Evolutionary conservation across 2,888 invertebrate genomes (phyloP).

Genomic region (Aproaerema taeniolella): DNA sequence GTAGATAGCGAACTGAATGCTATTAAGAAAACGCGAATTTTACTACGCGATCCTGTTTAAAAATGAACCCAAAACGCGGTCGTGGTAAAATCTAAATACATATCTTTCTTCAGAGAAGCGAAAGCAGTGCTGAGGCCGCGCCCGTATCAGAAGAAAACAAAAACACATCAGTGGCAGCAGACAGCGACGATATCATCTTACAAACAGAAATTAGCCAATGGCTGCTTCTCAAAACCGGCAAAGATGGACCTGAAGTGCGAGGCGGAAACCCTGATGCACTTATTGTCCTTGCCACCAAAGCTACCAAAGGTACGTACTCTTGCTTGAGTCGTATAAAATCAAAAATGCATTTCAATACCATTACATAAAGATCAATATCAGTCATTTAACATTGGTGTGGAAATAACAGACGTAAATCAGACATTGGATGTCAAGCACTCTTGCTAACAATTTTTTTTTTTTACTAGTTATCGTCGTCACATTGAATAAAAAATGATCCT

Average conservation of each 20-base stretch:
- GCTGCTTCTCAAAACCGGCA: slow-evolving; percentile 87
- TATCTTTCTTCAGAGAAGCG: slow-evolving; percentile 46
- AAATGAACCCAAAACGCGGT: no score
- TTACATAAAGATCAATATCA: no score
- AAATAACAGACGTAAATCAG: background rate
- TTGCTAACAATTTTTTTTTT: no score
- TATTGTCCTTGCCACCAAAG: slow-evolving; percentile 96
- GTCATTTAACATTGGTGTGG: background rate
- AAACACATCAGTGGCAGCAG: slow-evolving; percentile 30
- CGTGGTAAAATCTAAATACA: no score
- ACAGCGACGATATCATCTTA: slow-evolving; percentile 81
- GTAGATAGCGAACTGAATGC: no score
- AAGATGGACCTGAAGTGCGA: slow-evolving; percentile 93
- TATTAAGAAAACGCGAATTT: no score
- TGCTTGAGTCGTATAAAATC: no score
- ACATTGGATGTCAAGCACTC: no score
- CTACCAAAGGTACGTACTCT: slow-evolving; percentile 83
- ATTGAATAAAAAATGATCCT: no score
- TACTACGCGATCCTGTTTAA: no score
- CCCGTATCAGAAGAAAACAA: slow-evolving; percentile 27
- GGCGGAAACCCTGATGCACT: slow-evolving; percentile 97
- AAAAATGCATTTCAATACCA: no score
- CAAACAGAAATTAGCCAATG: slow-evolving; percentile 88
- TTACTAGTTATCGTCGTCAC: no score
- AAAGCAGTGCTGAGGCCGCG: slow-evolving; percentile 46